Percentiles rank a stretch among this genome's conserved stretches.
phyloP scores from a whole-genome alignment of 2,113 vertebrate species.

The Eretmochelys imbricata region DNA sequence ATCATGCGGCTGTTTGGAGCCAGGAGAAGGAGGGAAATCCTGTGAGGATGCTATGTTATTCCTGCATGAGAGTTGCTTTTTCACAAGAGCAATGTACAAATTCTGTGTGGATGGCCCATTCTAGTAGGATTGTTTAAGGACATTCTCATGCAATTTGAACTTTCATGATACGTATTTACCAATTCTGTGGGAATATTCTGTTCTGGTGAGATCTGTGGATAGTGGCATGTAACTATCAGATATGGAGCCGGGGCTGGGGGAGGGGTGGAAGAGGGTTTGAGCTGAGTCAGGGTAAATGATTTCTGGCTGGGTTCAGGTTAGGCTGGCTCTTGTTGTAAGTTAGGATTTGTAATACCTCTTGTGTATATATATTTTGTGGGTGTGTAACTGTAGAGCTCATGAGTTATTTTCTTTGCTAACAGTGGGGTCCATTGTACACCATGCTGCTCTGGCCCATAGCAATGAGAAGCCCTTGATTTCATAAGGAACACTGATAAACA shows the following conservation, averaged over 20 bases:
- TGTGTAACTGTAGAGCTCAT: neutral
- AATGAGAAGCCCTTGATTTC: neutral
- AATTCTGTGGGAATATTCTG: neutral
- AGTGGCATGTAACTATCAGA: neutral
- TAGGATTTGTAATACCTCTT: neutral
- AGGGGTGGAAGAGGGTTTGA: neutral
- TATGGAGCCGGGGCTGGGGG: fast-evolving
- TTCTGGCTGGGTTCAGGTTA: neutral
- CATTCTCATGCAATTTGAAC: neutral
- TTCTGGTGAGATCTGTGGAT: neutral
- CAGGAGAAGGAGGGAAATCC: neutral
- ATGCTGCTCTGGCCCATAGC: neutral
- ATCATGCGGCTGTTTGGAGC: neutral
- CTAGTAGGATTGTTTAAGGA: neutral
- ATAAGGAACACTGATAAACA: neutral
- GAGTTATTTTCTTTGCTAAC: neutral
- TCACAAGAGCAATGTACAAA: neutral
- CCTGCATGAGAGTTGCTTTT: neutral
- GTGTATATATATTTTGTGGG: neutral
- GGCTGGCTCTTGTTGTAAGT: neutral
- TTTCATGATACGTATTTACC: neutral
- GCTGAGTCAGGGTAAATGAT: neutral
- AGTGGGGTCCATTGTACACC: neutral
- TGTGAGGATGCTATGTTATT: neutral
- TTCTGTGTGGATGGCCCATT: neutral